phyloP scores from a whole-genome alignment of 2,797 vertebrate species.

The Spea hammondii region DNA sequence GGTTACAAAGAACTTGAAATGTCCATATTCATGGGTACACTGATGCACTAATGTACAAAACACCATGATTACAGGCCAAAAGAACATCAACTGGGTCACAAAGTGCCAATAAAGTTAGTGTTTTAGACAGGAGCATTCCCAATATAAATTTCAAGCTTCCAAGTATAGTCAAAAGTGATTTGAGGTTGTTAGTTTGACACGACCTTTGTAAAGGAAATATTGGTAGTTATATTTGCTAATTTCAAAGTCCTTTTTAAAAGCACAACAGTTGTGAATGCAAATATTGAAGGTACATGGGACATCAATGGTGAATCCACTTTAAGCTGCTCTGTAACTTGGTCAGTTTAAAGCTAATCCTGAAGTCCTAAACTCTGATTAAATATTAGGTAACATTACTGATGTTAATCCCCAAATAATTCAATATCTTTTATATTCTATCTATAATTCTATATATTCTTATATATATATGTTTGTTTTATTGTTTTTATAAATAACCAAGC shows the following conservation, averaged over 20 bases:
- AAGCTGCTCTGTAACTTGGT: no score
- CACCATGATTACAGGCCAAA: not conserved
- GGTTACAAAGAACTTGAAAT: no score
- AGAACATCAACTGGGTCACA: not conserved
- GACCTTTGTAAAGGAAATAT: not conserved
- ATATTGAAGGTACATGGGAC: not conserved
- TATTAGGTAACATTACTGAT: no score
- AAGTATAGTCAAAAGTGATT: conserved; percentile 2
- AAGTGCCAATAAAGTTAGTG: not conserved
- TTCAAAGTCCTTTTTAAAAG: conserved; percentile 7
- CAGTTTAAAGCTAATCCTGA: no score
- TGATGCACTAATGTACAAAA: no score
- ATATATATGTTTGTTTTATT: not conserved
- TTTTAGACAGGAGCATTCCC: not conserved
- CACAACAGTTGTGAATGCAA: not conserved
- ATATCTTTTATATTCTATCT: no score
- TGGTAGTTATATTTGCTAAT: not conserved
- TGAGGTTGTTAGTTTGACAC: not conserved
- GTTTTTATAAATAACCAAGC: not conserved
- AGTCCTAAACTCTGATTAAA: no score
- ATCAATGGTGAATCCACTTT: no score
- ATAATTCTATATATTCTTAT: no score
- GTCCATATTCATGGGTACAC: no score
- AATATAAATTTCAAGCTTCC: not conserved
- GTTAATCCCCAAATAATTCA: no score